Evolutionary conservation across 2,888 invertebrate species (phyloP).

Genomic region (Norana najaformis): DNA sequence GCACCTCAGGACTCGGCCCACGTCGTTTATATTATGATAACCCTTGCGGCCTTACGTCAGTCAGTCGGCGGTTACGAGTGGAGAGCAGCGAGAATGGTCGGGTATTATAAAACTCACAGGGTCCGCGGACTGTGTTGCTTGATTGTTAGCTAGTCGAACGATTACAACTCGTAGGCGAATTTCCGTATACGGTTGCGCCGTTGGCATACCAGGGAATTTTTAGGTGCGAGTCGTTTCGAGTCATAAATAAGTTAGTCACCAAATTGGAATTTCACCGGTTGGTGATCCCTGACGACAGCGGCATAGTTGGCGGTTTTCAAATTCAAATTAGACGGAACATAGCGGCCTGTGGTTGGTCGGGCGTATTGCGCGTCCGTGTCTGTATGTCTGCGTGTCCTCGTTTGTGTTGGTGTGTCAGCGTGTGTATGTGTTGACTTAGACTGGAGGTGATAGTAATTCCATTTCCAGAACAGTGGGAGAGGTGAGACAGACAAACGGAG

Average conservation of each 20-base stretch:
- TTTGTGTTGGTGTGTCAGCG: background rate
- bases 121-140: background rate
- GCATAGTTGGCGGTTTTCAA: slow-evolving; percentile 18
- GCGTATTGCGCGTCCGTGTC: background rate
- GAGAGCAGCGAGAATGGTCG: background rate
- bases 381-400: background rate
- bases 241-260: slow-evolving; percentile 10
- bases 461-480: background rate
- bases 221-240: background rate
- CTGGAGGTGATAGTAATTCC: background rate
- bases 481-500: background rate
- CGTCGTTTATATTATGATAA: background rate
- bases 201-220: background rate
- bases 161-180: background rate
- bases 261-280: background rate
- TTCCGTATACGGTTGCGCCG: background rate
- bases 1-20: background rate
- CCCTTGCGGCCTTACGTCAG: background rate
- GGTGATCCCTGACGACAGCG: background rate
- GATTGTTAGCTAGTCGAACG: background rate
- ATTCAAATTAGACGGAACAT: background rate
- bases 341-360: background rate
- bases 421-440: background rate
- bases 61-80: background rate
- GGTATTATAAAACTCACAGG: background rate